Percentiles rank a stretch among this genome's conserved stretches.
These are phyloP conservation scores for Dermatemys mawii DNA, from an alignment of 2,113 vertebrate species.

Conservation along the genomic window DNA sequence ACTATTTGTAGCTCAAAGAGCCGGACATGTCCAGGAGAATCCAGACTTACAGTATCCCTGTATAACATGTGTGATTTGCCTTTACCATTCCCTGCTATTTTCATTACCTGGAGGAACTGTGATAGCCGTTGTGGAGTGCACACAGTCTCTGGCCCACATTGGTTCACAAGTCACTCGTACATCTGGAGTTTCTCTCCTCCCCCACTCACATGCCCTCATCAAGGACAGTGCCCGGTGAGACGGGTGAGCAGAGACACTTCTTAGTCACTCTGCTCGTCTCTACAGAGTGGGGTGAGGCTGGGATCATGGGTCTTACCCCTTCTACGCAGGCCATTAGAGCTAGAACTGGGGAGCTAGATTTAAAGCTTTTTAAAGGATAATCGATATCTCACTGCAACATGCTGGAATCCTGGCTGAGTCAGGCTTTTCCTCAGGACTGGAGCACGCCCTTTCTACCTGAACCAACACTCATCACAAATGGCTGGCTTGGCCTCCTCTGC, in stretches of 20 bases:
- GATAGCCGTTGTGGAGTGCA: not conserved
- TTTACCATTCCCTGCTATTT: not conserved
- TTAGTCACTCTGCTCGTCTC: fast-evolving
- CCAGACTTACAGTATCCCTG: no score
- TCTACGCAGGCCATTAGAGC: not conserved
- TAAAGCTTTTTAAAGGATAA: not conserved
- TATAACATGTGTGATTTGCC: not conserved
- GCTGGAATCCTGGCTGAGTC: not conserved
- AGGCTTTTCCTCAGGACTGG: no score
- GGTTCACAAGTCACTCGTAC: not conserved
- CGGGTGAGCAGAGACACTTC: not conserved
- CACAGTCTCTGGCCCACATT: not conserved
- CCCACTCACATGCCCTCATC: not conserved
- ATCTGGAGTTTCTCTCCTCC: not conserved
- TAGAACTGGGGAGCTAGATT: not conserved
- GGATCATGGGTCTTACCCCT: not conserved
- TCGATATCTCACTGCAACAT: not conserved
- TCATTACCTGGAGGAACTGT: not conserved
- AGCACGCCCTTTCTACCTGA: no score
- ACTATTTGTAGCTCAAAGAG: no score
- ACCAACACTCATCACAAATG: not conserved
- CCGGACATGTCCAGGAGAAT: no score
- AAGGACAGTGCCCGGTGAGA: not conserved
- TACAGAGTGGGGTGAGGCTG: not conserved
- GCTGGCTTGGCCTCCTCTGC: not conserved